Base-by-base conservation (phyloP, 2,113 vertebrate species). In the Thryonomys swinderianus region DNA sequence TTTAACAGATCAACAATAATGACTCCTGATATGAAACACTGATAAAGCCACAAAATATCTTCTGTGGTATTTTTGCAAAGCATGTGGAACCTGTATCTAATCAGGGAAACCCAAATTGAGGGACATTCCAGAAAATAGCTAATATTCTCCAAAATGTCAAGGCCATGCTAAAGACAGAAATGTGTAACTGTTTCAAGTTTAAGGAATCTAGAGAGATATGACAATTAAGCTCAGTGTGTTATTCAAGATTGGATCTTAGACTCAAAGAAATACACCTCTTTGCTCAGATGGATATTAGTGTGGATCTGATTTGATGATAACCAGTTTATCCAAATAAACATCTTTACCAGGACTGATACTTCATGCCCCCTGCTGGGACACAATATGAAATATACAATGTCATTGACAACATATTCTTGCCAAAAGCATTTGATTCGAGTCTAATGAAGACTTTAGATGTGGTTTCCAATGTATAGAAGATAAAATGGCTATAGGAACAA, bases 401-500 rank as follows among this genome's bases (percentile, higher is more conserved):
- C 25, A 51, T 1, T 5, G 81, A 51, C 55, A 7, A 53, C 48
- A 3, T 59, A 40, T 66, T 93, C 34, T 57, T 61, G 30, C 21
- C 21, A 51, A 69, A 84, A 64, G 79, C 57, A 11, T 78, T 93
- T 91, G 7, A 79, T 4, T 18, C 62, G 25, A 92, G 42, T 89
- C 48, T 57, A 74, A 80, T 79, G 57, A 73, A 96, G 40, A 71
- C 66, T 69, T 55, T 76, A 51, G 8, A 57, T 23, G 73, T 48
- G 57, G 20, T 95, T 95, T 89, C 20, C 14, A 66, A 71, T 23
- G 64, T 89, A 85, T 6, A 81, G 53, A 14, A 94, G 93, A 90
- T 32, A 91, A 90, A 86, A 67, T 34, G 27, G 10, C 62, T 30
- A 82, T 45, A 71, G 5, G 40, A 82, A 79, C 76, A 34, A 64